These are phyloP conservation scores for Narcine bancroftii DNA, from an alignment of 2,113 vertebrate genomes.

Conservation along the genomic window DNA sequence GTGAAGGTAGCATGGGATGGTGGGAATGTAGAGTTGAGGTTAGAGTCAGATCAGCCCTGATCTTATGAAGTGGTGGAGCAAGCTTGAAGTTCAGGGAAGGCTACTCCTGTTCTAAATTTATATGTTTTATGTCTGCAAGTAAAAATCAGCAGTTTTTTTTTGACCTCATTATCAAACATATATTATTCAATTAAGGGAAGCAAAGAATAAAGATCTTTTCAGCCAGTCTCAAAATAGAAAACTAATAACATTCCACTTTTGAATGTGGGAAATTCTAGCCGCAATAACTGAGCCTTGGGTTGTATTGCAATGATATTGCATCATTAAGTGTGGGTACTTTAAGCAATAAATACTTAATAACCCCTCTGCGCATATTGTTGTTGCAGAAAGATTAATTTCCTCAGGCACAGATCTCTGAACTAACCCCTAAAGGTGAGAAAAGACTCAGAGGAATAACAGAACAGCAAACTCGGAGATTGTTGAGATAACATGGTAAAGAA, in stretches of 20 bases:
- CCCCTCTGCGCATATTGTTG: background rate
- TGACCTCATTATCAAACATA: too few relatives aligned
- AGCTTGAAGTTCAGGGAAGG: too few relatives aligned
- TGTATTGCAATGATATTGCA: background rate
- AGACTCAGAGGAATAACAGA: background rate
- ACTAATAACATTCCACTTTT: background rate
- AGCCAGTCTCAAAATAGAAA: background rate
- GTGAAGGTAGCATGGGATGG: too few relatives aligned
- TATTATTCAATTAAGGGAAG: too few relatives aligned
- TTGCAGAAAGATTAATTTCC: constrained; percentile 16
- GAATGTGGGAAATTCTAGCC: background rate
- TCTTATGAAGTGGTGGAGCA: too few relatives aligned
- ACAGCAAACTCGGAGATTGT: background rate
- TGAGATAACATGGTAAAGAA: background rate
- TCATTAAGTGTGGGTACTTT: background rate
- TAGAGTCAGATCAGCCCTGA: too few relatives aligned
- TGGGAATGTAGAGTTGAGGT: too few relatives aligned
- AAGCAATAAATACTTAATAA: constrained; percentile 24
- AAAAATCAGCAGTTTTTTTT: too few relatives aligned
- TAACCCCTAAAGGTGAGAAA: background rate
- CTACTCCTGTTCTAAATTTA: too few relatives aligned
- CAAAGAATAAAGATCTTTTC: too few relatives aligned
- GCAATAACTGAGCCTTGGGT: background rate
- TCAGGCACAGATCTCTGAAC: background rate
- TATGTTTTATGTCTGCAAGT: too few relatives aligned